Evolutionary conservation across 2,113 vertebrate species (phyloP).

Genomic region (Rousettus leschenaultii): DNA sequence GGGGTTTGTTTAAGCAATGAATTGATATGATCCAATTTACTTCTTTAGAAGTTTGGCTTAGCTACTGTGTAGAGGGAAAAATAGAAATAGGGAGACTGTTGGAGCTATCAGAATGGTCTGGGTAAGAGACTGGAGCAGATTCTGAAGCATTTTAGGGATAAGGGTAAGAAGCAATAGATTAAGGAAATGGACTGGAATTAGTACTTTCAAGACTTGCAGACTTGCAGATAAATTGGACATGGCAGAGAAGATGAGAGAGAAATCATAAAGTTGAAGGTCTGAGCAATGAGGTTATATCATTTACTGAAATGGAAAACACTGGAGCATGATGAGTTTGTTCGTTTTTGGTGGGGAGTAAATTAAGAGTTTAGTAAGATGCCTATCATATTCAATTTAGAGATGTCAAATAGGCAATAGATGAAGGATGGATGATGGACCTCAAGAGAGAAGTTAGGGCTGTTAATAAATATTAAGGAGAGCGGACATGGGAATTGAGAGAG

Average conservation of each 20-base stretch:
- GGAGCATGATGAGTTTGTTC: background rate
- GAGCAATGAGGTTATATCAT: background rate
- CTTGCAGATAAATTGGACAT: background rate
- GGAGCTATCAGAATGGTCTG: background rate
- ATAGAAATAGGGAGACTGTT: background rate
- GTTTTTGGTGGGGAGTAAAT: background rate
- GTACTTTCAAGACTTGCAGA: background rate
- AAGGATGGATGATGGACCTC: background rate
- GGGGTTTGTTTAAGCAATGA: background rate
- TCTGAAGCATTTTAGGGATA: background rate
- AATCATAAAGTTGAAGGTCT: background rate
- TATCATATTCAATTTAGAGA: background rate
- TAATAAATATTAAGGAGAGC: background rate
- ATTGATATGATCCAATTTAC: background rate
- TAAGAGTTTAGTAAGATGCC: background rate
- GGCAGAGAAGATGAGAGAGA: background rate
- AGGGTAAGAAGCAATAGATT: background rate
- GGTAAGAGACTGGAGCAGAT: background rate
- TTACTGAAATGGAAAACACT: background rate
- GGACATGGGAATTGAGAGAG: background rate
- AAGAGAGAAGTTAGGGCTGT: background rate
- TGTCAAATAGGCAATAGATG: background rate
- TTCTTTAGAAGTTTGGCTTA: background rate
- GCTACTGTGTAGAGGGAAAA: background rate
- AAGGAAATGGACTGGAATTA: background rate